Evolutionary conservation across 2,888 invertebrate species (phyloP), one percentile per base, ranked within the genome.

Genomic region (Tetragonula carbonaria): DNA sequence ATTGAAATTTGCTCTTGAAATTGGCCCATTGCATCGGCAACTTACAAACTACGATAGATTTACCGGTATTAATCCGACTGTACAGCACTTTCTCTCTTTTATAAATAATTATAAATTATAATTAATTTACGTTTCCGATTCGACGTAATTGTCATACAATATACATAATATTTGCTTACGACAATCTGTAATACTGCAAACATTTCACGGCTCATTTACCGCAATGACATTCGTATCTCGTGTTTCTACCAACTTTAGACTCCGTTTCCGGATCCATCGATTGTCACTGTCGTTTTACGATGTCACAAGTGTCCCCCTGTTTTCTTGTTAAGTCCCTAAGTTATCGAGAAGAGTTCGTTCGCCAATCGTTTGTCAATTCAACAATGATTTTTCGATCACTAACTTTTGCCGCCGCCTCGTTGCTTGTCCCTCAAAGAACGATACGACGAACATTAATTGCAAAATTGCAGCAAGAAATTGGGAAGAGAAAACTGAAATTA

Each of bases 181-280:
- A 91, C 88, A 86, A 87, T 92, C 90, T 88, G 92, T 94, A 94
- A 94, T 94, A 94, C 94, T 94, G 94, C 90, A 91, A 88, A 88
- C 90, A 86, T 87, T 74, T 59, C 55, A 13, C 23, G 62, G 2
- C 11, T 45, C 62, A 28, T 33, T 62, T 18, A 1, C 14, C 18
- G 4, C 11, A 4, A 4, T 16, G 21, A 21, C 33, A 65, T 21
- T 21, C 21, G 33, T 65, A 13, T 33, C 5, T 65, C 33, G 21
- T 28, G 28, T 11, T 4, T 62, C 6, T 13, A 21, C 5, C 21
- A 33, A 2, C 38, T 38, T 28, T 13, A 65, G 21, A 45, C 33
- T 13, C 4, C 21, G 33, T 65, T 21, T 28, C 28, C 21, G 11
- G 5, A 5, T 21, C 33, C 18, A n/a, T 65, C 51, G 33, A 23